These are phyloP conservation scores for Epizoanthus rinbou DNA, from an alignment of 92 coral and sea anemone species.

Conservation along the genomic window DNA sequence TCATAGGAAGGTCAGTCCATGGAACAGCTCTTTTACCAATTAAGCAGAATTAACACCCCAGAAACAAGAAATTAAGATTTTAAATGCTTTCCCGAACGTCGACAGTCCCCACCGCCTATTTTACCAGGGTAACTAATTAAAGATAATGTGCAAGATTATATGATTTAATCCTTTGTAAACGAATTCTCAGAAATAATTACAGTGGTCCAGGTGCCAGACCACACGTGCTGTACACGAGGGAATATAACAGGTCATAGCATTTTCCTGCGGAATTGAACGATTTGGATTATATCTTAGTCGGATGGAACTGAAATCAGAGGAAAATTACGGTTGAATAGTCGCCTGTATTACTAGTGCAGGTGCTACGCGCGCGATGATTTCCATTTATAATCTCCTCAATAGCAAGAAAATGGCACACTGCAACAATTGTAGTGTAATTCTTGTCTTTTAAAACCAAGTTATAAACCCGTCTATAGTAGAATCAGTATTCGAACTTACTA, in stretches of 20 bases:
- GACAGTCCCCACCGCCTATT: not conserved
- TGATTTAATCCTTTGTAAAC: slow-evolving; percentile 19
- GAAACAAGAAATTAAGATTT: slow-evolving; percentile 15
- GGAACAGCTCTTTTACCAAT: slow-evolving; percentile 32
- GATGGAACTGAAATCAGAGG: slow-evolving; percentile 18
- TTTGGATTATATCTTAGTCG: slow-evolving; percentile 3
- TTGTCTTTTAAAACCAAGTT: not conserved
- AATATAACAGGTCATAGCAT: not conserved
- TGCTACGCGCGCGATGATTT: not conserved
- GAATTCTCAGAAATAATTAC: slow-evolving; percentile 7
- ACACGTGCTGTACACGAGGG: slow-evolving; percentile 46
- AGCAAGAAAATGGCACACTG: not conserved
- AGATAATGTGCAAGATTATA: slow-evolving; percentile 7
- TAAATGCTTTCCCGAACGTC: not conserved
- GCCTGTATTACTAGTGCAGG: slow-evolving; percentile 13
- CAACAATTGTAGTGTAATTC: not conserved
- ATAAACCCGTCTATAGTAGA: not conserved
- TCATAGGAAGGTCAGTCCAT: slow-evolving; percentile 1
- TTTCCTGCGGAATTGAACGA: slow-evolving; percentile 28
- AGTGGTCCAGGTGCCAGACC: slow-evolving; percentile 19
- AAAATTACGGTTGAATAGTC: slow-evolving; percentile 8
- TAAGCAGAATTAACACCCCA: slow-evolving; percentile 34
- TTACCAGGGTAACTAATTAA: slow-evolving; percentile 20
- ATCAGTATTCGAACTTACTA: not conserved
- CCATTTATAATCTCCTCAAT: not conserved